Base-by-base conservation (phyloP, 2,888 invertebrate genomes). In the Dasypogon diadema region DNA sequence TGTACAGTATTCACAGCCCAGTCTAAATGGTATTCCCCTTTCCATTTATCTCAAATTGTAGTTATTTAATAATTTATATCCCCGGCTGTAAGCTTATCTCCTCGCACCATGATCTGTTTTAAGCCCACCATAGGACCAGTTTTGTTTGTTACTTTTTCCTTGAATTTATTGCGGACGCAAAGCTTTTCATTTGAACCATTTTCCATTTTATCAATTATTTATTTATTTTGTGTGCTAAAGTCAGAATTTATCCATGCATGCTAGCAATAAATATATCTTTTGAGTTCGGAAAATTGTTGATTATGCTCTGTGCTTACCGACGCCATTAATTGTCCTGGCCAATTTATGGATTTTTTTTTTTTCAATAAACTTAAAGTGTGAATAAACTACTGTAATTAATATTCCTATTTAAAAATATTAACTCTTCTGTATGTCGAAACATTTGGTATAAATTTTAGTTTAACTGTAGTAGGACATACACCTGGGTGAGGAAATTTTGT, bases 1-100 rank as follows among this genome's bases (percentile, higher is more conserved):
- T 80, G 86, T 86, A 77, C 86, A 87, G 80, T 86, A 86, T 78
- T 85, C 86, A 76, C 86, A 86, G 81, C 86, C 86, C 79, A 86
- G 86, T 80, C 82, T 86, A 81, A 86, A 87, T 82, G 86, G 86
- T 86, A 86, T 85, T 82, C 84, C 84, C 81, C 83, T 82, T 82
- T 83, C 85, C 77, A 84, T 86, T 81, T 81, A 84, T 80, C 84
- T 84, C 80, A 84, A 82, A 82, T 80, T 85, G 80, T 85, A 85
- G 82, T 18, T 55, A 70, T 60, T 73, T 58, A 54, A 70, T 63
- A 56, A 56, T 76, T 75, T 75, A 60, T 78, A 37, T 26, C 56
- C 58, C 34, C 73, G 54, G n/a, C 30, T 37, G 22, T 46, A 10
- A 46, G 58, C 73, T 73, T 73, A 73, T 73, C 73, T 58, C 22